Evolutionary conservation across 2,113 vertebrate genomes (phyloP), one percentile per base, ranked within the genome.

Genomic region (Anguilla japonica): DNA sequence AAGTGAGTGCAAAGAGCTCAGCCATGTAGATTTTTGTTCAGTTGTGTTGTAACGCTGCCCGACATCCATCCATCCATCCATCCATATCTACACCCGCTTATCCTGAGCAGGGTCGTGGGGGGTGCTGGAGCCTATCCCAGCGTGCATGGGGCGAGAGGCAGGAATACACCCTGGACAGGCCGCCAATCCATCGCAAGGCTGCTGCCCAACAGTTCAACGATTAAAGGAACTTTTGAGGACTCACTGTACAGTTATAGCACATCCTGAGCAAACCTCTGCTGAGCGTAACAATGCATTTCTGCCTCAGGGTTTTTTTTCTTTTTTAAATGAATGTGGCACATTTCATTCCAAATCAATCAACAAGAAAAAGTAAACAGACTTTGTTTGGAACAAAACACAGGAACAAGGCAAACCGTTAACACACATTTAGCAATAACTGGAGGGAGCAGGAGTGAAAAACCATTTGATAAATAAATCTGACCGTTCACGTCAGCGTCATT

Each of bases 261-360:
- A 67, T 67, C 60, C 60, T 22, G 1, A 67, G 16, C 20, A 0
- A 20, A 67, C 60, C 26, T 41, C 79, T 18, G 15, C 39, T 80
- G 7, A 18, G 16, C 79, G 14, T 40, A 9, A 41, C 15, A 40
- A 40, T 80, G 79, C 16, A 39, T 40, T 40, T 18, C 13, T 40
- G 14, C 13, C 78, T 39, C 14, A 34, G 39, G 9, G 29, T 0
- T 39, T 34, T 34, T 34, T 34, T 34, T 34, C 0, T 34, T 40
- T 83, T 83, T 20, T 60, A 71, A 34, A 46, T 41, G 67, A 87
- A 83, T 41, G 50, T 75, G 86, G 39, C 40, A 50, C 75, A 86
- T 71, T 88, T 82, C 40, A 87, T 89, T 88, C 89, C 9, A 86
- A 84, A 67, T 87, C 75, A 75, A 87, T 89, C 89, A 88, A 41